phyloP scores from a whole-genome alignment of 1,140 invertebrate species.

The Metopolophium dirhodum region DNA sequence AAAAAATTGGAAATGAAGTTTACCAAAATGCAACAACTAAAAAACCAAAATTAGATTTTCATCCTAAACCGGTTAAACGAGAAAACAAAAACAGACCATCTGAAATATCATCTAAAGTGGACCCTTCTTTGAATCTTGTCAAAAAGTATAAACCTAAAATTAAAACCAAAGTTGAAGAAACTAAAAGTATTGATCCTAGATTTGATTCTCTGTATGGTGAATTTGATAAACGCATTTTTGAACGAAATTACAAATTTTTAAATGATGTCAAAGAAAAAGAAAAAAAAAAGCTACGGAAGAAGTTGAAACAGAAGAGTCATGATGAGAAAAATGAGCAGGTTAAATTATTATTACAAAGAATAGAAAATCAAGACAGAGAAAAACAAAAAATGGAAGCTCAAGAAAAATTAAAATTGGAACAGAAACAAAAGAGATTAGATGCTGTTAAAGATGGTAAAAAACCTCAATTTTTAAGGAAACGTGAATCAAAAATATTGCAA shows the following conservation, averaged over 20 bases:
- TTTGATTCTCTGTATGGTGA: conserved; percentile 55
- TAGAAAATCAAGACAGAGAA: conserved; percentile 45
- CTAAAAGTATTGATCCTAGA: conserved; percentile 48
- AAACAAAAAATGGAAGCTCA: conserved; percentile 38
- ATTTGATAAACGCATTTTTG: conserved; percentile 47
- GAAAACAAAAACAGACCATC: conserved; percentile 48
- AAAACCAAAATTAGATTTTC: background rate
- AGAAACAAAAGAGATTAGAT: background rate
- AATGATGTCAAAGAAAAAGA: conserved; percentile 20
- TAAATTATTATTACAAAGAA: conserved; percentile 53
- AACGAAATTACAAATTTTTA: conserved; percentile 38
- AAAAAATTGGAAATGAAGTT: conserved; percentile 42
- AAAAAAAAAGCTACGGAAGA: conserved; percentile 37
- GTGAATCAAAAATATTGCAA: conserved; percentile 45
- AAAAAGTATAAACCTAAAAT: background rate
- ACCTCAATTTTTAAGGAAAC: conserved; percentile 48
- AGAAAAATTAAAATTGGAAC: conserved; percentile 31
- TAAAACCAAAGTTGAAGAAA: conserved; percentile 7
- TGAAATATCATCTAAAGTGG: conserved; percentile 43
- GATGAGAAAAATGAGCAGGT: background rate
- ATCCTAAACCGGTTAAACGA: background rate
- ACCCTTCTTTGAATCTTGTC: background rate
- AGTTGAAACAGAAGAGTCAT: background rate
- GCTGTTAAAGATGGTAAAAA: conserved; percentile 46
- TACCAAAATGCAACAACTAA: background rate